Conservation (phyloP, 2,888 invertebrate species). For the Nebria salina region DNA sequence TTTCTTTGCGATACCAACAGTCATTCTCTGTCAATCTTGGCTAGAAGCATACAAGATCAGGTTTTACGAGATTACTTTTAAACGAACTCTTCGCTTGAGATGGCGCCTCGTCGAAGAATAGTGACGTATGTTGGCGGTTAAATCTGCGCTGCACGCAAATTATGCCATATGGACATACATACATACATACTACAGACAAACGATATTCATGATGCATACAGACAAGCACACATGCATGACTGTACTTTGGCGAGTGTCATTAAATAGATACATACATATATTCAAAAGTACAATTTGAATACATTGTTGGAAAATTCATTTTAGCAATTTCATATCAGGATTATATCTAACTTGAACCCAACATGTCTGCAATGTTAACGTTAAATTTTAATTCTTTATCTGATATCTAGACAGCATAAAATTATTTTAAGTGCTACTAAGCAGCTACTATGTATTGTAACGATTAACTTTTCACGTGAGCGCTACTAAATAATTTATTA, state of each 20-base stretch:
- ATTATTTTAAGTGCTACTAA: no score
- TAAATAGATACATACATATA: no score
- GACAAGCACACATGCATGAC: no score
- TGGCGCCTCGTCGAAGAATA: background rate
- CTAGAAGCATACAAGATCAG: constrained; percentile 8
- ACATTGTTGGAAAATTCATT: background rate
- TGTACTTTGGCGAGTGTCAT: no score
- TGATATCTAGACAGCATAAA: no score
- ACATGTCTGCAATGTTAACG: no score
- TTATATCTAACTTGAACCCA: no score
- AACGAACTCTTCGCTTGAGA: constrained; percentile 13
- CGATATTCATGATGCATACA: background rate
- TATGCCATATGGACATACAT: background rate
- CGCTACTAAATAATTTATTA: no score
- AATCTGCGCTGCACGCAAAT: background rate
- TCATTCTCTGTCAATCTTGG: background rate
- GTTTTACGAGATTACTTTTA: constrained; percentile 22
- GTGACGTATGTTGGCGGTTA: background rate
- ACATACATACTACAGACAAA: background rate
- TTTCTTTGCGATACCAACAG: background rate
- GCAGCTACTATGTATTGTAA: no score
- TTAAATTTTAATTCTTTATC: no score
- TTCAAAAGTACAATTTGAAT: no score
- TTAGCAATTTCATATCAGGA: background rate
- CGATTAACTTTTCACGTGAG: no score